Evolutionary conservation across 2,113 vertebrate genomes (phyloP).

Genomic region (Oenanthe melanoleuca): DNA sequence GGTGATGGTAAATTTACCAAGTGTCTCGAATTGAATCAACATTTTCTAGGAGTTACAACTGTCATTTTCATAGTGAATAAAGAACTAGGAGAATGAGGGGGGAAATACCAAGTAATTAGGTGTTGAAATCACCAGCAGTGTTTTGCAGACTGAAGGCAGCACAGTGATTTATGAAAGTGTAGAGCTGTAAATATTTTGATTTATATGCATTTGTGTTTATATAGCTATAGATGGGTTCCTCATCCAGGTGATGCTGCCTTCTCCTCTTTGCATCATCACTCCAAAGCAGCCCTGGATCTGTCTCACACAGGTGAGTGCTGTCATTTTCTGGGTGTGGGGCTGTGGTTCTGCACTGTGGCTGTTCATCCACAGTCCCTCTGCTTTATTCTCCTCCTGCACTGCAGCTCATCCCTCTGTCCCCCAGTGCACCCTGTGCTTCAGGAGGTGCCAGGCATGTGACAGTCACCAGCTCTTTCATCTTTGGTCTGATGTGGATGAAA

Average conservation of each 20-base stretch:
- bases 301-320: background rate
- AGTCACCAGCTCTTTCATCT: slow-evolving; percentile 5
- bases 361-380: background rate
- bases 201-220: background rate
- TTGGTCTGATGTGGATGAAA: background rate
- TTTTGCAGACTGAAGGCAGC: background rate
- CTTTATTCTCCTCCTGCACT: background rate
- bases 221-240: background rate
- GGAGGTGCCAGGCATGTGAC: background rate
- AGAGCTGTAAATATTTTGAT: slow-evolving; percentile 38
- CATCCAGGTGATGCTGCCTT: background rate
- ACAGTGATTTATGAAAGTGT: background rate
- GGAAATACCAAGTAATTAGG: background rate
- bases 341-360: fast-evolving
- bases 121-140: background rate
- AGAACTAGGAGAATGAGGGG: background rate
- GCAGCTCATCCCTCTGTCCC: background rate
- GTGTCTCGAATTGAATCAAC: slow-evolving; percentile 72
- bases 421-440: background rate
- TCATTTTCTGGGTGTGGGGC: background rate
- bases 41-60: slow-evolving; percentile 71
- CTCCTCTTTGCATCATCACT: background rate
- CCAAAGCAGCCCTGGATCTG: background rate
- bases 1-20: slow-evolving; percentile 77
- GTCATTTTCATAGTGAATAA: slow-evolving; percentile 63